These are phyloP conservation scores for Cranoglanis bouderius DNA, from an alignment of 2,113 vertebrate genomes.

Conservation along the genomic window DNA sequence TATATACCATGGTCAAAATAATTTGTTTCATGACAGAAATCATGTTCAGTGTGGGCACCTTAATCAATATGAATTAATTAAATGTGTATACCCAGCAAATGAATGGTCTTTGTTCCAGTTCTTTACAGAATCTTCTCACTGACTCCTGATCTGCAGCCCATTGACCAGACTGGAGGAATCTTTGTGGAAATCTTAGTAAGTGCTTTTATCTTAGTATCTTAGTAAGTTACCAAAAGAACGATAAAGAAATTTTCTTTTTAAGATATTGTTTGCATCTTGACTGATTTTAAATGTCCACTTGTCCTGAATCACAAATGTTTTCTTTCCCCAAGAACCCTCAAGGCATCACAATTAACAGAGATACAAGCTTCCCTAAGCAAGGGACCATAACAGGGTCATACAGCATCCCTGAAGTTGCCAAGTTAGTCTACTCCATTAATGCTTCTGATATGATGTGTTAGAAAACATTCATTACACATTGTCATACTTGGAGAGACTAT, in stretches of 20 bases:
- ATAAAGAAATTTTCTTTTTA: too few species aligned
- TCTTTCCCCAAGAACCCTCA: slow-evolving; percentile 47
- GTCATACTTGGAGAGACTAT: neutral
- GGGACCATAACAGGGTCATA: slow-evolving; percentile 42
- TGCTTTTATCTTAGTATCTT: too few species aligned
- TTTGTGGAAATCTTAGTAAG: slow-evolving; percentile 53
- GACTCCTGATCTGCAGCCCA: slow-evolving; percentile 43
- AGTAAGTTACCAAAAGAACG: too few species aligned
- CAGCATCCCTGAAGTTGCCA: slow-evolving; percentile 54
- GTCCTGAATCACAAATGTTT: neutral
- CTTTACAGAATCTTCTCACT: slow-evolving; percentile 47
- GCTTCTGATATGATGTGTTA: neutral
- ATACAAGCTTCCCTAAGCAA: slow-evolving; percentile 26
- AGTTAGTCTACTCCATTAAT: slow-evolving; percentile 36
- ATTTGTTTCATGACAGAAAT: too few species aligned
- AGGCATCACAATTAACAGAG: slow-evolving; percentile 33
- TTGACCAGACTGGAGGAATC: slow-evolving; percentile 7
- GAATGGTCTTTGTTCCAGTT: slow-evolving; percentile 19
- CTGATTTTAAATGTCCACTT: neutral
- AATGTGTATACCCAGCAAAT: neutral
- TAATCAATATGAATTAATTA: too few species aligned
- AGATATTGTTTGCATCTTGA: too few species aligned
- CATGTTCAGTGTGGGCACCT: too few species aligned
- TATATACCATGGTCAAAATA: too few species aligned
- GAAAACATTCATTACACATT: neutral